These are phyloP conservation scores for Arge pagana DNA, from an alignment of 2,888 invertebrate species.

Conservation along the genomic window DNA sequence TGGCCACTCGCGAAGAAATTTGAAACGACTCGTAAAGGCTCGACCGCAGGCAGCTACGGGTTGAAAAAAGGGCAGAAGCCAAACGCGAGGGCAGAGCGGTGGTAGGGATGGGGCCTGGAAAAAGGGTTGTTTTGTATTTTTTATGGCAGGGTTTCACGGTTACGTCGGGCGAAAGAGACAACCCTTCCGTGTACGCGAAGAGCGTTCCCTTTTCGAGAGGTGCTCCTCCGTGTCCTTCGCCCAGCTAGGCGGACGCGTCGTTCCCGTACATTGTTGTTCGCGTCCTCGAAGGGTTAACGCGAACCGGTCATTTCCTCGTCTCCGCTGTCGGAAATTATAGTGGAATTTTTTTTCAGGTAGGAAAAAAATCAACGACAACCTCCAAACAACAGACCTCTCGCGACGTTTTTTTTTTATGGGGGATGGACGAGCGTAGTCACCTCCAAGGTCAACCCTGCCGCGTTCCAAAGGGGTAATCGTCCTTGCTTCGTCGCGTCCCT, in stretches of 20 bases:
- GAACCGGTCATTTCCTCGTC: conserved; percentile 31
- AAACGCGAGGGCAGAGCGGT: conserved; percentile 34
- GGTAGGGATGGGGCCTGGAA: conserved; percentile 20
- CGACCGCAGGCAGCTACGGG: conserved; percentile 16
- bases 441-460: conserved; percentile 44
- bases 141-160: conserved; percentile 36
- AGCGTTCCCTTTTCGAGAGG: conserved; percentile 35
- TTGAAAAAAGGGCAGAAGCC: conserved; percentile 19
- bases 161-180: conserved; percentile 28
- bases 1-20: no score
- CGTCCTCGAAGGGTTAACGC: conserved; percentile 43
- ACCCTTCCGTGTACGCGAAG: conserved; percentile 42
- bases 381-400: conserved; percentile 23
- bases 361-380: conserved; percentile 24
- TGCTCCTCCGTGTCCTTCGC: conserved; percentile 3
- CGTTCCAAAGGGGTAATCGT: conserved; percentile 57
- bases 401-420: conserved; percentile 45
- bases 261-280: no score
- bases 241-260: conserved; percentile 16
- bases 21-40: conserved; percentile 14
- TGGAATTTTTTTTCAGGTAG: conserved; percentile 35
- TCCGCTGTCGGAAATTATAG: no score
- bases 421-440: conserved; percentile 33
- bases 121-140: conserved; percentile 48
- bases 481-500: conserved; percentile 40